A percentile compares a stretch with the other conserved stretches of the same genome.
These are phyloP conservation scores for Rambutsinella grinnellia DNA, from an alignment of 2,888 invertebrate genomes.

Conservation along the genomic window DNA sequence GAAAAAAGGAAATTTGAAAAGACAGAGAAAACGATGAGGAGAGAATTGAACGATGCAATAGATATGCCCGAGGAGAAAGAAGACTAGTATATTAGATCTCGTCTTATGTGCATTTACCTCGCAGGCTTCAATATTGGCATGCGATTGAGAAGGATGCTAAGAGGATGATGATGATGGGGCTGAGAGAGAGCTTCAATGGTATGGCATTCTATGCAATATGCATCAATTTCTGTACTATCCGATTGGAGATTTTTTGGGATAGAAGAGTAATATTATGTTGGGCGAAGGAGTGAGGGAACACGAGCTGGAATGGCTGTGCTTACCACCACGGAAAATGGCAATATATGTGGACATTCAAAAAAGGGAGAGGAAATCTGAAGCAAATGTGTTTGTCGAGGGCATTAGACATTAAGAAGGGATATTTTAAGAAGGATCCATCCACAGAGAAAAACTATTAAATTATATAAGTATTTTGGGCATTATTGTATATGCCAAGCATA, in stretches of 20 bases:
- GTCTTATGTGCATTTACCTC: background rate
- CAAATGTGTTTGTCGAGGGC: constrained; percentile 38
- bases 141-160: constrained; percentile 7
- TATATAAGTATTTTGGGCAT: constrained; percentile 15
- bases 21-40: constrained; percentile 7
- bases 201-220: background rate
- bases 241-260: too few species aligned
- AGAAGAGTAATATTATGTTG: too few species aligned
- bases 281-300: too few species aligned
- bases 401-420: constrained; percentile 15
- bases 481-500: constrained; percentile 17
- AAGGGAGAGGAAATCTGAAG: constrained; percentile 12
- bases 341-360: background rate
- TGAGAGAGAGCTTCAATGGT: too few species aligned
- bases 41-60: background rate
- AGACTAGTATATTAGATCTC: too few species aligned
- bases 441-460: constrained; percentile 31
- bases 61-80: too few species aligned
- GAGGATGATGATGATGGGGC: background rate
- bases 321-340: constrained; percentile 4
- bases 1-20: constrained; percentile 25
- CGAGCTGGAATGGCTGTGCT: too few species aligned
- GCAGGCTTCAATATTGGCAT: constrained; percentile 20
- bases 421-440: constrained; percentile 3
- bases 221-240: too few species aligned